Base-by-base conservation (phyloP, 2,113 vertebrate species). In the Rhea pennata region DNA sequence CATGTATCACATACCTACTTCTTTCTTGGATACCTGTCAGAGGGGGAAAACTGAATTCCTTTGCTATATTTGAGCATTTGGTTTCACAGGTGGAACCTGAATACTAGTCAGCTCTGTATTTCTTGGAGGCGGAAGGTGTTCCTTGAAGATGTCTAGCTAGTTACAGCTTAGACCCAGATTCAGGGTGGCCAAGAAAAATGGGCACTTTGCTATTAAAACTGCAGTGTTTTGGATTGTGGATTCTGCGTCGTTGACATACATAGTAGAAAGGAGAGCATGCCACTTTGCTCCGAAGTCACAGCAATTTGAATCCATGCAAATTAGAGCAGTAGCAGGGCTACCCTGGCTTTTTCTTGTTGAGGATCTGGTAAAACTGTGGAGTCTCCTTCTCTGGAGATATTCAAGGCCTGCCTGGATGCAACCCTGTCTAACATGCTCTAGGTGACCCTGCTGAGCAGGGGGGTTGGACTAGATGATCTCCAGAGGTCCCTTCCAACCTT, bases 321-420 rank as follows among this genome's bases (percentile, higher is more conserved):
- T 42, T 39, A 50, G 21, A 54, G 15, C 46, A 44, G 29, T 14
- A 39, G 15, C 31, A 17, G 29, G 29, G 51, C 59, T 93, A 39
- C 54, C 7, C 4, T 21, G 0, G 0, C 2, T 15, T 77, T 70
- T 50, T 66, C 12, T 26, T 53, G 12, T 20, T 10, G 6, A 53
- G 39, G 65, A 48, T 54, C 36, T 6, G 0, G 0, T 51, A 82
- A 72, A 36, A 36, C 36, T 36, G 36, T 36, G 36, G 36, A 36
- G n/a, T 36, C 36, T 36, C 36, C 36, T 36, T 36, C 36, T 36
- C 36, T 36, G 36, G 36, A 36, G 36, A 36, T 36, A 6, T 36
- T 36, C 36, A 36, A 36, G 36, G 36, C 36, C 36, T 6, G 36
- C 36, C 36, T 36, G 6, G 36, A 36, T 36, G 36, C 36, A 36